Conservation (phyloP, 2,113 vertebrate species). For the Myotis davidii region DNA sequence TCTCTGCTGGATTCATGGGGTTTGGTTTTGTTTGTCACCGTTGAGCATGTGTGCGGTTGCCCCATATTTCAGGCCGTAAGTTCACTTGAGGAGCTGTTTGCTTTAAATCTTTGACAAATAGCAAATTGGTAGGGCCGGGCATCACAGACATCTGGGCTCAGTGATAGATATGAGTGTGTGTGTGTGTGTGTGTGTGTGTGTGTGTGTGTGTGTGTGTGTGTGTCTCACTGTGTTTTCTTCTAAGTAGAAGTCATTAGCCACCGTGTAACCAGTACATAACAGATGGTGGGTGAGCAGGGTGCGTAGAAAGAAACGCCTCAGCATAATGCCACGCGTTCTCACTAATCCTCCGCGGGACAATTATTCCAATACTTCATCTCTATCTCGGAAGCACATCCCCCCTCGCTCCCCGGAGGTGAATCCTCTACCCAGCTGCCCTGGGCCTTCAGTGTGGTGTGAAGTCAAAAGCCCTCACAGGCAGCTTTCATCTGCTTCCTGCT, state of each 20-base stretch:
- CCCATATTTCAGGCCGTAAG: rapidly evolving
- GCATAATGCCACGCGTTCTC: not conserved
- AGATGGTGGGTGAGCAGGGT: not conserved
- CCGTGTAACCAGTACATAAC: rapidly evolving
- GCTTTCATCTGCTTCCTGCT: rapidly evolving
- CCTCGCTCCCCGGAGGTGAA: not conserved
- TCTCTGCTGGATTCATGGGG: not conserved
- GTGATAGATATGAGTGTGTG: rapidly evolving
- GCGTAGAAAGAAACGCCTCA: not conserved
- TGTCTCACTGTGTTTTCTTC: not conserved
- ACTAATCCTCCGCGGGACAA: rapidly evolving
- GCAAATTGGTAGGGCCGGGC: rapidly evolving
- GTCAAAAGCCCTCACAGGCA: rapidly evolving
- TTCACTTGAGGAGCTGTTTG: not conserved
- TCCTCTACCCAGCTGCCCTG: not conserved
- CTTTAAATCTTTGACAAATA: not conserved
- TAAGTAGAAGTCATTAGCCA: not conserved
- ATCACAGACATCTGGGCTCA: too few species aligned
- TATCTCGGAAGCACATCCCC: rapidly evolving
- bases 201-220: not conserved
- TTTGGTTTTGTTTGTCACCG: rapidly evolving
- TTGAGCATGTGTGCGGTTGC: rapidly evolving
- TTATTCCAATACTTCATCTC: not conserved
- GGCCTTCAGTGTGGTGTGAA: not conserved
- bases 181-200: not conserved